Base-by-base conservation (phyloP, 1,140 invertebrate species). In the Patella vulgata region DNA sequence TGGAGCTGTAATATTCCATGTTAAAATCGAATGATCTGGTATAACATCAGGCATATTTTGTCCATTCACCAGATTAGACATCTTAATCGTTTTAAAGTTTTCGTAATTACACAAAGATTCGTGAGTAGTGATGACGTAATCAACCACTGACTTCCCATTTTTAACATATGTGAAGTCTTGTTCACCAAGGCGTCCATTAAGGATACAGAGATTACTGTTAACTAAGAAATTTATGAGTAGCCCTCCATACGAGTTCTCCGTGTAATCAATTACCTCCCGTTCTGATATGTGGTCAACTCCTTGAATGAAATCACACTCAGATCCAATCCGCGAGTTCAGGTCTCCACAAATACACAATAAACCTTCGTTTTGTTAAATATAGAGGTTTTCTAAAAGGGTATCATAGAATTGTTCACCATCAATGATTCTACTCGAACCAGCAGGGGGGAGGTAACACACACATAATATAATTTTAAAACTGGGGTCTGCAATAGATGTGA, bases 131-230 rank as follows among this genome's bases (percentile, higher is more conserved):
- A 60, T n/a, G 44, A 39, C 39, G 28, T 59, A 59, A 23, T 59
- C 57, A 31, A 59, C 57, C 1, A 59, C 57, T 1, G 57, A 36
- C 21, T 14, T 25, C 57, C 46, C n/a, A 48, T 59, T 5, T 11
- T 19, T 5, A 46, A 59, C 27, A 59, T 30, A 25, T 31, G 50
- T n/a, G 59, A 52, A 60, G 52, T 52, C n/a, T 60, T 39, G 51
- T 60, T 42, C 28, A 28, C 59, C 5, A 36, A 5, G 14, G 5
- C 14, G n/a, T 33, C 57, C 57, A 51, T 59, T 59, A 3, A 59
- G 30, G 30, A 59, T 59, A 33, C 46, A 59, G 25, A 33, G 27
- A 40, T 50, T 59, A 23, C 4, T 17, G 17, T 59, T 33, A 50
- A 59, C 40, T 9, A 59, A 23, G 50, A 59, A 59, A 19, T 50